Percentiles rank a stretch among this genome's conserved stretches.
These are phyloP conservation scores for Cecidostiba fungosa DNA, from an alignment of 2,888 invertebrate genomes.

Conservation along the genomic window DNA sequence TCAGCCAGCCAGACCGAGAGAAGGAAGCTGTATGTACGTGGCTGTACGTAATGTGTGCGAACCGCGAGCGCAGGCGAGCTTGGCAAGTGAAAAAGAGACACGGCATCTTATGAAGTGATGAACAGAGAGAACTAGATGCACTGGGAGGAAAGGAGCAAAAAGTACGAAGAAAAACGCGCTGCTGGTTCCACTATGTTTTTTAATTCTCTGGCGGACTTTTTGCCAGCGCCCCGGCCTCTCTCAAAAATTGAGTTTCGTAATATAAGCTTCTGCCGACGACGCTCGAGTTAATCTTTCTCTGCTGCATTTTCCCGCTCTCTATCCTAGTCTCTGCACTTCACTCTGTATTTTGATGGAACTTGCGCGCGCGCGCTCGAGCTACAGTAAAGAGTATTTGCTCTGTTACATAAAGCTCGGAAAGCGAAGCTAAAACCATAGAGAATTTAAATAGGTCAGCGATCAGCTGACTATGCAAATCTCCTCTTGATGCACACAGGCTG, in stretches of 20 bases:
- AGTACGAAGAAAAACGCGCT: no score
- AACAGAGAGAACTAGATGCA: constrained; percentile 17
- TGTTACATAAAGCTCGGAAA: constrained; percentile 58
- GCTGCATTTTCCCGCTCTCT: neutral
- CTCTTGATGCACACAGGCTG: constrained; percentile 20
- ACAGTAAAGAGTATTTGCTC: constrained; percentile 51
- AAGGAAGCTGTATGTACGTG: neutral
- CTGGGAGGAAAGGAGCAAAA: neutral
- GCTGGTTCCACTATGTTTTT: neutral
- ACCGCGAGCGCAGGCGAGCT: neutral
- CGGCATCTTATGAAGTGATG: constrained; percentile 35
- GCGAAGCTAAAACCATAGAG: constrained; percentile 66
- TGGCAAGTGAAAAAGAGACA: constrained; percentile 31
- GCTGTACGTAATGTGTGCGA: neutral
- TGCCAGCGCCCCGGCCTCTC: neutral
- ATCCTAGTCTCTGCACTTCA: no score
- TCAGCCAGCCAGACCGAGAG: neutral
- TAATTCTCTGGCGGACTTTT: neutral
- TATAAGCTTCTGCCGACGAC: constrained; percentile 2
- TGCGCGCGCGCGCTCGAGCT: no score
- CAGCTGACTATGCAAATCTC: constrained; percentile 45
- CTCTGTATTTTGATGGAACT: neutral
- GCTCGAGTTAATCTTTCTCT: neutral
- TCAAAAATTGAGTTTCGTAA: constrained; percentile 22
- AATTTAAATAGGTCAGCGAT: constrained; percentile 68